Base-by-base conservation (phyloP, 2,113 vertebrate species). In the Scomber colias region DNA sequence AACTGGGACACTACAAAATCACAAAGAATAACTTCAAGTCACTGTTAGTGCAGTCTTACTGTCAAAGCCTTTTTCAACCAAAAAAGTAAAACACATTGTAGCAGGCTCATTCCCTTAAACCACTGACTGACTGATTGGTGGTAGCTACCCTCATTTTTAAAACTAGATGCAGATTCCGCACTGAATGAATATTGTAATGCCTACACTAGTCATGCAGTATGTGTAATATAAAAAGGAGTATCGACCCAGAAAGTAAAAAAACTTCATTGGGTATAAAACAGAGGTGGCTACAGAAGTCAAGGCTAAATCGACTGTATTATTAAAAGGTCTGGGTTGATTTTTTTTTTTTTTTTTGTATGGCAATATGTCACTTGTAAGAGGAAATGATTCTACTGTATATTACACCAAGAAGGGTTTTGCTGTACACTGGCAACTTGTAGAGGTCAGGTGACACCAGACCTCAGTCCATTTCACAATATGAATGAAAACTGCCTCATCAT, bases 11-110 rank as follows among this genome's bases (percentile, higher is more conserved):
- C 56, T 19, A 49, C 11, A 70, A 71, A 85, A 76, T 70, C 65
- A 61, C 70, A 83, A 60, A 21, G 51, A 79, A 59, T 62, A 78
- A 71, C 44, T 65, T 64, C 44, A 70, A 71, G 70, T 71, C 71
- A 57, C 70, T 62, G 44, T 63, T 44, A 46, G 44, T 51, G 16
- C 46, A 60, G 50, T 65, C 17, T 64, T 16, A 19, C 60, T 75
- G 54, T 59, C 56, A 71, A 27, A 73, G 61, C 19, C 11, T 70
- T 46, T 66, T 7, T 4, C 7, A 24, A 19, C 55, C 30, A 46
- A 56, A 40, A 61, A 71, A 48, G 27, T 54, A 2, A 71, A 67
- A 31, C 16, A 50, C n/a, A 48, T 31, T 60, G 31, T 24, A 40
- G 15, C 17, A 50, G 60, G 14, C 35, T 66, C 12, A 46, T 17